These are phyloP conservation scores for Silvanus unidentatus DNA, from an alignment of 2,888 invertebrate species.

Conservation along the genomic window DNA sequence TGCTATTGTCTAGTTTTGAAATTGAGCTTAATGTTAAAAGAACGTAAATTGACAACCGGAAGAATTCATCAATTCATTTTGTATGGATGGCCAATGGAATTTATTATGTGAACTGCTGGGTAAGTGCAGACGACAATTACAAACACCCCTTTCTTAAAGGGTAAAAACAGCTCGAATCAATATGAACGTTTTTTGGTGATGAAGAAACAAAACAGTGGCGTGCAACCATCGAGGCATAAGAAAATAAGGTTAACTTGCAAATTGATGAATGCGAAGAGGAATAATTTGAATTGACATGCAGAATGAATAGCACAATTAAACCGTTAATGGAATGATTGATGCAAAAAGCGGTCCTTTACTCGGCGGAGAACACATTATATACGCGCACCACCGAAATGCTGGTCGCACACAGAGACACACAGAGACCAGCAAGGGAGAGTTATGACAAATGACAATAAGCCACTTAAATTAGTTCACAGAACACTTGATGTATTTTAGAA, in stretches of 20 bases:
- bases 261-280: constrained; percentile 41
- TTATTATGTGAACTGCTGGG: too few species aligned
- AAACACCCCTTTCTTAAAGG: too few species aligned
- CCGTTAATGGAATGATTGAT: constrained; percentile 46
- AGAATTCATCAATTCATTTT: too few species aligned
- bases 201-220: constrained; percentile 6
- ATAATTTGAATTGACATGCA: constrained; percentile 43
- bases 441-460: constrained; percentile 38
- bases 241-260: constrained; percentile 34
- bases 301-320: constrained; percentile 46
- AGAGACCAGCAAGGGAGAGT: constrained; percentile 30
- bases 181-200: too few species aligned
- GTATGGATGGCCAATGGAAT: too few species aligned
- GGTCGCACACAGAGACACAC: constrained; percentile 10
- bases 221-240: constrained; percentile 24
- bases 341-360: constrained; percentile 32
- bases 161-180: too few species aligned
- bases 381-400: constrained; percentile 7
- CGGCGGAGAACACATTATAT: constrained; percentile 19
- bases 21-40: constrained; percentile 9
- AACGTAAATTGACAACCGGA: too few species aligned
- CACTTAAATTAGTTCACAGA: constrained; percentile 36
- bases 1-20: constrained; percentile 24
- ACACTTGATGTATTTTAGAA: constrained; percentile 20
- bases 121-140: neutral